Evolutionary conservation across 2,113 vertebrate species (phyloP), one percentile per base, ranked within the genome.

Genomic region (Salvelinus sp.): DNA sequence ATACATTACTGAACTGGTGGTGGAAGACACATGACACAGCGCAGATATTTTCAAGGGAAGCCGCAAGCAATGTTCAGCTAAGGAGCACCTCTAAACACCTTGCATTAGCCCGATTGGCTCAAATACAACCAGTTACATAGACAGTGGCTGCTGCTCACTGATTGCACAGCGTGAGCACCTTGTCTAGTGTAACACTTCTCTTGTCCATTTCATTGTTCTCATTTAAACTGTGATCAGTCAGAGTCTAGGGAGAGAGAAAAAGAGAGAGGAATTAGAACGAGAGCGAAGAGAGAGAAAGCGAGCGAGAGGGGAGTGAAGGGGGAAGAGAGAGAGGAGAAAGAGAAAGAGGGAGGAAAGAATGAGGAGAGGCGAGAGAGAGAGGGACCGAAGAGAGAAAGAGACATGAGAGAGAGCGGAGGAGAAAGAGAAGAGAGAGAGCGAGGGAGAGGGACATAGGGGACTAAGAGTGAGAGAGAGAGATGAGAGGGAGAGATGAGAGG

Each of bases 131-230:
- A 82, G 86, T 77, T 80, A 73, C 58, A 76, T 77, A 33, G 73
- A 78, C 82, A 69, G 82, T 80, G 79, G 73, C 88, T 75, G 79
- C 71, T 84, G 80, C 79, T 47, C 82, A 72, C 81, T 91, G 89
- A 91, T 91, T 92, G 88, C 89, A 78, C 91, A 88, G 89, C 78
- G 4, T 76, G 91, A 87, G 78, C 82, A 74, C 73, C 76, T 83
- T 74, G 33, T 67, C 54, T 68, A n/a, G 66, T 60, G 68, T 13
- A 69, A 48, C 33, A 47, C 20, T 20, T 69, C 38, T 25, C 22
- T 48, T 44, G 28, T 85, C 86, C 79, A 89, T 86, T 85, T 85
- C 83, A 84, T 64, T 4, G 44, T 70, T 27, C 10, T 48, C 22
- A 64, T 66, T 66, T 65, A 13, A 30, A 3, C 25, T 25, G 22